Evolutionary conservation across 2,888 invertebrate species (phyloP).

Genomic region (Coelinius sp.): DNA sequence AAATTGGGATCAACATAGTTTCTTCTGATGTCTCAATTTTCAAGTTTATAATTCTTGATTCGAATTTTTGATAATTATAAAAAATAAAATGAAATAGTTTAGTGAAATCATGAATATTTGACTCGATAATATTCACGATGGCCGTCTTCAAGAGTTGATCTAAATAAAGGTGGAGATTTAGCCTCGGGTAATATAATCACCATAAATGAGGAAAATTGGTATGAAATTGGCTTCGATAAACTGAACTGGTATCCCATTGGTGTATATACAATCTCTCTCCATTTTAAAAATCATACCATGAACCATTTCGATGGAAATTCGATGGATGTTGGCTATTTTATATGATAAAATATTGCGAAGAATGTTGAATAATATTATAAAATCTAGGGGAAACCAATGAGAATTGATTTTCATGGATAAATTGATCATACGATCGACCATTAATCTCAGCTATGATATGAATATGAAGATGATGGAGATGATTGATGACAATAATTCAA

Average conservation of each 20-base stretch:
- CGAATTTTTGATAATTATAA: too few relatives aligned
- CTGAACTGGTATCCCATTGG: constrained; percentile 47
- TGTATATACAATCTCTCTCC: constrained; percentile 25
- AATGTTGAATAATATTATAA: constrained; percentile 32
- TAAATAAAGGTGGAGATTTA: constrained; percentile 43
- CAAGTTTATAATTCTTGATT: too few relatives aligned
- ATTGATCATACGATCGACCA: neutral
- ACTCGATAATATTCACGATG: constrained; percentile 44
- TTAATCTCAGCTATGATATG: neutral
- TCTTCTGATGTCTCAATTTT: too few relatives aligned
- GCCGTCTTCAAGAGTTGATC: neutral
- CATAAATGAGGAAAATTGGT: constrained; percentile 69
- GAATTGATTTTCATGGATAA: constrained; percentile 8
- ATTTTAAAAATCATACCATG: constrained; percentile 52
- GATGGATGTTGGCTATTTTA: constrained; percentile 67
- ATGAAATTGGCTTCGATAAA: constrained; percentile 66
- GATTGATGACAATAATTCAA: neutral
- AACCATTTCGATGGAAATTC: constrained; percentile 68
- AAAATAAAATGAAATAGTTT: too few relatives aligned
- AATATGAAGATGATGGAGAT: neutral
- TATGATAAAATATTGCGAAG: constrained; percentile 64
- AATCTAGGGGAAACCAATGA: constrained; percentile 34
- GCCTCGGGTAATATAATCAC: constrained; percentile 62
- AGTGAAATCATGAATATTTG: constrained; percentile 9
- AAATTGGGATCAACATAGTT: neutral